These are phyloP conservation scores for Hyposoter didymator DNA, from an alignment of 2,888 invertebrate genomes.

Conservation along the genomic window DNA sequence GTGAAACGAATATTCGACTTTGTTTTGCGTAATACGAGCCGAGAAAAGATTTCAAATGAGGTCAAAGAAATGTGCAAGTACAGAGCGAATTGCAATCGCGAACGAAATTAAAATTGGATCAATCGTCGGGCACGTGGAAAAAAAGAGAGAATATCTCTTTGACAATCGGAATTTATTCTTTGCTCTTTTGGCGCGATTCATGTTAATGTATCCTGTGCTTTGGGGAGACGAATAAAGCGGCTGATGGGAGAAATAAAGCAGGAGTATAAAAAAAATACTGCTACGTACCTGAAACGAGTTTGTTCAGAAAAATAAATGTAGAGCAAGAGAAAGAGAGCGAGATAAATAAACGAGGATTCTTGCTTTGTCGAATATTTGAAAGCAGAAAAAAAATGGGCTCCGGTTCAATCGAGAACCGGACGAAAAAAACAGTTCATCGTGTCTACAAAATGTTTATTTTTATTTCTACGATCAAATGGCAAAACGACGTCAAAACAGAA, in stretches of 20 bases:
- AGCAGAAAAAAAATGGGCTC: not conserved
- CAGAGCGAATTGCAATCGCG: conserved; percentile 32
- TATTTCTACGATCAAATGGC: conserved; percentile 14
- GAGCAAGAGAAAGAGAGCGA: conserved; percentile 12
- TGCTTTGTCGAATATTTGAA: conserved; percentile 40
- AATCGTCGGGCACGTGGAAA: conserved; percentile 23
- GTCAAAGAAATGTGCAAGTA: not conserved
- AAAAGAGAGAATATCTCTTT: conserved; percentile 48
- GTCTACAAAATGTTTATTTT: not conserved
- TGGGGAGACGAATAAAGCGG: conserved; percentile 32
- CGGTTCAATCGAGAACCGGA: not conserved
- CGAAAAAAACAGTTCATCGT: too few relatives aligned
- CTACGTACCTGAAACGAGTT: conserved; percentile 8
- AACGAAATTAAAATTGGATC: conserved; percentile 64
- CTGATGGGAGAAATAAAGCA: conserved; percentile 9
- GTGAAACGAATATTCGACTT: not conserved
- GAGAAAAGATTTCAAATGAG: not conserved
- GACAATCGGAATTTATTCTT: conserved; percentile 62
- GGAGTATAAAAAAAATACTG: not conserved
- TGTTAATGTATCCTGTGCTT: conserved; percentile 55
- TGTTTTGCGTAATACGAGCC: not conserved
- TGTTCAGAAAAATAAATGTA: conserved; percentile 14
- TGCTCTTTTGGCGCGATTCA: conserved; percentile 25
- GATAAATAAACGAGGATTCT: conserved; percentile 15
- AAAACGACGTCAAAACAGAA: not conserved